Base-by-base conservation (phyloP, 2,888 invertebrate species). In the Arge pagana region DNA sequence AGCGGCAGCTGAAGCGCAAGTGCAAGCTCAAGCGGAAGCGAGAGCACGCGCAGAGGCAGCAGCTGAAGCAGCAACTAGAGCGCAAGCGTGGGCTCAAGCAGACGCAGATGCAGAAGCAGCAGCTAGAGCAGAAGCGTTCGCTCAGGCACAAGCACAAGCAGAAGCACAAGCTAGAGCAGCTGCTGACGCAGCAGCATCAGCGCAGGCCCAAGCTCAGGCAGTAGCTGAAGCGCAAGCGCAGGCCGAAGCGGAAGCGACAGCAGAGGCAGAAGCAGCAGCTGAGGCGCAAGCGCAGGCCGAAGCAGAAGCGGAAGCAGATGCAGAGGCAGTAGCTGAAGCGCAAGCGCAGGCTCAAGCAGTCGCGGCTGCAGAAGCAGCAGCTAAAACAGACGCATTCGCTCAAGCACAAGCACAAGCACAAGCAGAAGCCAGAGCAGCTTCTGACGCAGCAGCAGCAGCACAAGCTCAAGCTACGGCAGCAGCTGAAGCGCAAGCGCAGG, bases 391-490 rank as follows among this genome's bases (percentile, higher is more conserved):
- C n/a, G 2, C 28, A 3, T 1, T 2, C 4, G 28, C 21, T 19
- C 23, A 8, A n/a, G 15, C 10, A 15, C 54, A 52, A 42, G 19
- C 52, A 40, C 16, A 41, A 41, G 48, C 54, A 15, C 35, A 23
- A 36, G 50, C 58, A 33, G 39, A 35, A 6, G 57, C 56, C 2
- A 8, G 3, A 21, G 26, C 55, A 1, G 42, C 58, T 18, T 52
- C 58, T 28, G 23, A 49, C 4, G 45, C 59, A 13, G 59, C 56
- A 31, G 45, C 31, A 23, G 19, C 16, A n/a, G 13, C 48, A 4
- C 3, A n/a, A 6, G 1, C 48, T 23, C 16, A 15, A 42, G 50
- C 36, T 6, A 35, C 48, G 18, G 18, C 23, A 5, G 52, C n/a
- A 16, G n/a, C 36, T 13, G 35, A 28, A 5, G 16, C 7, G 24